Percentiles rank a stretch among this genome's conserved stretches.
Evolutionary conservation across 1,140 invertebrate genomes (phyloP).

Genomic region (Aphelinus atriplicis): DNA sequence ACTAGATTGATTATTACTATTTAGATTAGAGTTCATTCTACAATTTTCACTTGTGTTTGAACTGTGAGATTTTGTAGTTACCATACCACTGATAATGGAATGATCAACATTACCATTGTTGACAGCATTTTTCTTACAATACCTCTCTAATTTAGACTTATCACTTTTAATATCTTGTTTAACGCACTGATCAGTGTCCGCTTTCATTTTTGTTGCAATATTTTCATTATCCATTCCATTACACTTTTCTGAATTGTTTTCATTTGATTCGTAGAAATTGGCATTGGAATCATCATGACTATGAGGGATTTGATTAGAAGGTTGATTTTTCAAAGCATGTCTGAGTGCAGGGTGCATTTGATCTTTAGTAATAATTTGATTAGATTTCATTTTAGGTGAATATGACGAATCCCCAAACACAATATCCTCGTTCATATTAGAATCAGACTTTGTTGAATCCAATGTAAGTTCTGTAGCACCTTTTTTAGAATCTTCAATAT

Average conservation of each 20-base stretch:
- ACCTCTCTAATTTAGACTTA: background rate
- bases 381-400: constrained; percentile 55
- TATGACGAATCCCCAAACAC: constrained; percentile 29
- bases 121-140: background rate
- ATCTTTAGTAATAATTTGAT: constrained; percentile 53
- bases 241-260: constrained; percentile 9
- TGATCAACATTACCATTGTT: no score
- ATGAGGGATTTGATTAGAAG: background rate
- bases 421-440: background rate
- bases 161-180: no score
- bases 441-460: background rate
- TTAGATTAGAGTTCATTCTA: background rate
- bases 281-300: background rate
- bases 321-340: constrained; percentile 45
- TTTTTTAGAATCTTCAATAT: background rate
- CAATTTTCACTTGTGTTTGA: background rate
- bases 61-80: background rate
- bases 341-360: constrained; percentile 50
- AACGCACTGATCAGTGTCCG: background rate
- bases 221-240: background rate
- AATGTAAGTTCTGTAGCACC: background rate
- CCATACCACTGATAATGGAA: background rate
- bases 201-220: constrained; percentile 8
- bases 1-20: constrained; percentile 26
- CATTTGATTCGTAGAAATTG: no score